Evolutionary conservation across 2,888 invertebrate species (phyloP).

Genomic region (Rhodophaea formosa): DNA sequence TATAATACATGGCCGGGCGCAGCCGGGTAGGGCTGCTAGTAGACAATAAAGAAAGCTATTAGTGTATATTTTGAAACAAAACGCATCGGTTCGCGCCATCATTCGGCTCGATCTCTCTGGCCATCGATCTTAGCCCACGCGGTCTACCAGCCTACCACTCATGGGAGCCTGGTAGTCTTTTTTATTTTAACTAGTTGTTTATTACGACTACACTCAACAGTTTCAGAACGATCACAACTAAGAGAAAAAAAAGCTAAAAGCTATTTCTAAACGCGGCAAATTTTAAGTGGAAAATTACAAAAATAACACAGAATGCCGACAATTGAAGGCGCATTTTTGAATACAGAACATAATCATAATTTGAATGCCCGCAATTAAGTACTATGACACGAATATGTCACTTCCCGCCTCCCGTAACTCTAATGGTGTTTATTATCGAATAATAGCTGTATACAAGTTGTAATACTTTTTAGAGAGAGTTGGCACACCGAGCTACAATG

Average conservation of each 20-base stretch:
- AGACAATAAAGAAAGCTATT: conserved; percentile 12
- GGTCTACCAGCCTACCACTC: conserved; percentile 33
- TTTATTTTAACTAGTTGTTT: conserved; percentile 32
- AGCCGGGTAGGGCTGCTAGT: no score
- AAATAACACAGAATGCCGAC: no score
- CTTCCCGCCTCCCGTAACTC: no score
- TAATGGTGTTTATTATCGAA: background rate
- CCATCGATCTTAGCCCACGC: conserved; percentile 54
- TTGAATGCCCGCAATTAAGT: background rate
- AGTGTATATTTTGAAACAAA: conserved; percentile 25
- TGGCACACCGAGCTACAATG: no score
- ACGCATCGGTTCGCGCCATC: conserved; percentile 41
- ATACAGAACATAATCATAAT: no score
- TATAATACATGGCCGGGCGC: no score
- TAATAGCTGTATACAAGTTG: background rate
- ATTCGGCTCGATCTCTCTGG: conserved; percentile 44
- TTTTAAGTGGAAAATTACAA: no score
- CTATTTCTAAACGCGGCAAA: no score
- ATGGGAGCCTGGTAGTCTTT: conserved; percentile 40
- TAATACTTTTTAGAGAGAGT: background rate
- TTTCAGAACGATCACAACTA: no score
- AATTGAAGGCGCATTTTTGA: no score
- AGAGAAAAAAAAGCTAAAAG: no score
- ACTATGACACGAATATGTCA: background rate
- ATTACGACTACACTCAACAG: conserved; percentile 7